Evolutionary conservation across 2,888 invertebrate species (phyloP), one percentile per base, ranked within the genome.

Genomic region (Cylindroiulus punctatus): DNA sequence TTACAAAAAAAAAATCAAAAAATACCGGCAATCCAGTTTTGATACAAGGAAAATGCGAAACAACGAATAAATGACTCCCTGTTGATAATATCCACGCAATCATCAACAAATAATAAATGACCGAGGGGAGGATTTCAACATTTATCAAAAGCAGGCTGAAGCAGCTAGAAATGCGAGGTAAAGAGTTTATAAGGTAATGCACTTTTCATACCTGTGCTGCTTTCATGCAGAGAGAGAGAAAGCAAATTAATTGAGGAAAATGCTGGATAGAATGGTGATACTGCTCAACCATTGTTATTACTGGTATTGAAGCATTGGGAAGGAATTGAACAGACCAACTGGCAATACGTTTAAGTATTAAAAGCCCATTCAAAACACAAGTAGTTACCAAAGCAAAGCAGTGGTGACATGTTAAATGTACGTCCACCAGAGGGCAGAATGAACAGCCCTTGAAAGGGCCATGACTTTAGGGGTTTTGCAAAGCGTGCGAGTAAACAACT

Each of bases 41-140:
- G 30, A 76, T 30, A 76, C 14, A 12, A 30, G 76, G 76, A 76
- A 76, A 76, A 76, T 76, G 26, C 10, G 12, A 26, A 30, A 26
- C 26, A 76, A 76, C 26, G 14, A 76, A 76, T 76, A 30, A 76
- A 76, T 76, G 76, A 26, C 76, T 76, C 76, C 76, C 76, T 76
- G 76, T 76, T 76, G 76, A 76, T 76, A 76, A 26, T 30, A 30
- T 76, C 76, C 76, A 3, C 30, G 76, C 30, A 76, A 76, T 76
- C 76, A 76, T 26, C 76, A 76, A 30, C 76, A 76, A 65, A 65
- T 65, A 65, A 65, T 65, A 65, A 65, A 76, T 76, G 76, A 30
- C 30, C 76, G 14, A 76, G 76, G 76, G 76, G 76, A 76, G 76
- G 76, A 76, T 17, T 30, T 76, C 76, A 76, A 76, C 76, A 76